phyloP scores from a whole-genome alignment of 1,140 invertebrate species.

The Stegodyphus mimosarum region DNA sequence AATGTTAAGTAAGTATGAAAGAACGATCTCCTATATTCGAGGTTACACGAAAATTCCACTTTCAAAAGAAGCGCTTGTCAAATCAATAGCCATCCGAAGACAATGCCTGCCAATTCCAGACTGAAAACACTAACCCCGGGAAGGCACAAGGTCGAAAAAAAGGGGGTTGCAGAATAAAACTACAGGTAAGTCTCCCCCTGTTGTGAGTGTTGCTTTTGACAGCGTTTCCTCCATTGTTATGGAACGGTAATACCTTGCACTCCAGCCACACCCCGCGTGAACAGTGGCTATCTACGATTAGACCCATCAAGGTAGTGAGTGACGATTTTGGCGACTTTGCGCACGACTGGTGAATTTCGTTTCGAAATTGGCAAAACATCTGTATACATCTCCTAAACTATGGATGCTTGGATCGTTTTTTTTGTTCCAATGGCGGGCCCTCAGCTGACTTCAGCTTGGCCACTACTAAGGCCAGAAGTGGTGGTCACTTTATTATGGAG shows the following conservation, averaged over 20 bases:
- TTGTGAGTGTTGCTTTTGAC: conserved; percentile 11
- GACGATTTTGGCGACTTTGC: neutral
- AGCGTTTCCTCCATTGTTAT: conserved; percentile 21
- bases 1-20: too few relatives aligned
- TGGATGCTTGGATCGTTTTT: too few relatives aligned
- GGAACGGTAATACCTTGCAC: conserved; percentile 2
- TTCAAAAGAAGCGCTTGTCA: neutral
- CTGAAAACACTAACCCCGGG: neutral
- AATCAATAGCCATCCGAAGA: conserved; percentile 22
- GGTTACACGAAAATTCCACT: neutral
- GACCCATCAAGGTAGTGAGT: neutral
- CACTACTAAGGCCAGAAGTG: too few relatives aligned
- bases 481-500: too few relatives aligned
- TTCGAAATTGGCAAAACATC: too few relatives aligned
- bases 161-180: too few relatives aligned
- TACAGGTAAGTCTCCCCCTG: neutral
- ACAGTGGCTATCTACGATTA: conserved; percentile 5
- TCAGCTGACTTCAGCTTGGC: too few relatives aligned
- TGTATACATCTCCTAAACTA: too few relatives aligned
- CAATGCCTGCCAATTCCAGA: conserved; percentile 31
- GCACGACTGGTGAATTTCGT: neutral
- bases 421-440: too few relatives aligned
- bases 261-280: conserved; percentile 13
- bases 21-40: too few relatives aligned
- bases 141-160: neutral